Base-by-base conservation (phyloP, 1,140 invertebrate genomes). In the Drosophila elegans region DNA sequence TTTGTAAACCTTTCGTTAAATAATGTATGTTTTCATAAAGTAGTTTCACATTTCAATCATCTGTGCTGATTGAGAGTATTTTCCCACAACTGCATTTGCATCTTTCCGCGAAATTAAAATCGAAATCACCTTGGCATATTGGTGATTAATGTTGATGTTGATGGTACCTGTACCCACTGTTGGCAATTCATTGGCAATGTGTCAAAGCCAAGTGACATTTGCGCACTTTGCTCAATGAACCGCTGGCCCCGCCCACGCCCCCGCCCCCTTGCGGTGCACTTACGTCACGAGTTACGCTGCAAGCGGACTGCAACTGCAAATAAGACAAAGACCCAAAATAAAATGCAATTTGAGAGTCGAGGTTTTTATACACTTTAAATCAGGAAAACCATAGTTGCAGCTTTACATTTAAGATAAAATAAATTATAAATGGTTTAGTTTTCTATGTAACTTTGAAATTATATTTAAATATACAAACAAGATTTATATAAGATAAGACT, bases 161-260 rank as follows among this genome's bases (percentile, higher is more conserved):
- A 61, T 61, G 54, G 25, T 39, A 59, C 36, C 42, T 61, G 41
- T 41, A 61, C 36, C 44, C 48, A 32, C 57, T 62, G 32, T 62
- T 62, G 56, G 25, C 56, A 64, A 64, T 61, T 66, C 59, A 60
- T 62, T 66, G 63, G 63, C 63, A 66, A 46, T 48, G 63, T 63
- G 63, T 66, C 57, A 66, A 66, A 63, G 63, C 63, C 63, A 66
- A 62, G 57, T 66, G 63, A 48, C 63, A 66, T 62, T 66, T 63
- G 63, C 42, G 25, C 56, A 66, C 62, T 62, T 66, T 62, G 44
- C 34, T 66, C 56, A 66, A 66, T 62, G 42, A 61, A 41, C 59
- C 41, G 11, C 53, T 25, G 29, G 54, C n/a, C 12, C 32, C 32
- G 12, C 27, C 16, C 39, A 53, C 29, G 11, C 7, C 16, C 3